Conservation (phyloP, 2,888 invertebrate species). For the Operophtera brumata region DNA sequence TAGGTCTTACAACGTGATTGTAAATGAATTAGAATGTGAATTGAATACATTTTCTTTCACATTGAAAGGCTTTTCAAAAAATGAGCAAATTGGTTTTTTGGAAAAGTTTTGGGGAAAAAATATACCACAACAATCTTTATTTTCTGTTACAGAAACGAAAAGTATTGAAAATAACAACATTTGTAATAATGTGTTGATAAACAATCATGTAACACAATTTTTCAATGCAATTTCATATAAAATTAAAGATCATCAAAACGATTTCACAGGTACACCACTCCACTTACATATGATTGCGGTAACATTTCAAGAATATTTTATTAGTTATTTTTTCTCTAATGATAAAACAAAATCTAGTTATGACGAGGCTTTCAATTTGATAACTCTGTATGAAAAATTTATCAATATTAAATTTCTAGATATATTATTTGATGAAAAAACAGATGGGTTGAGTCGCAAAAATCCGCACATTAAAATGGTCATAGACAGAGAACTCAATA, state of each 20-base stretch:
- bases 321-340: background rate
- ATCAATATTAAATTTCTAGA: constrained; percentile 29
- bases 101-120: constrained; percentile 1
- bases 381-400: constrained; percentile 27
- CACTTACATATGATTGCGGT: constrained; percentile 34
- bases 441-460: constrained; percentile 22
- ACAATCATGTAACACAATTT: background rate
- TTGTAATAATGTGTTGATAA: too few species aligned
- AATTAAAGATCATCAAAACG: constrained; percentile 7
- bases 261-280: constrained; percentile 30
- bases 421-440: constrained; percentile 35
- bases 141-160: background rate
- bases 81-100: constrained; percentile 25
- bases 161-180: too few species aligned
- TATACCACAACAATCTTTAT: background rate
- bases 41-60: constrained; percentile 31
- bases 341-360: background rate
- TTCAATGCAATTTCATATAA: constrained; percentile 5
- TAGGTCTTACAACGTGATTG: constrained; percentile 26
- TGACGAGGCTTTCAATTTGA: constrained; percentile 3
- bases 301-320: constrained; percentile 24
- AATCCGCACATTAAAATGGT: constrained; percentile 29
- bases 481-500: constrained; percentile 6
- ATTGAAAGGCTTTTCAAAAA: constrained; percentile 21
- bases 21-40: constrained; percentile 29